Percentiles rank a stretch among this genome's conserved stretches.
These are phyloP conservation scores for Phenganax marumi DNA, from an alignment of 92 coral and sea anemone species.

Conservation along the genomic window DNA sequence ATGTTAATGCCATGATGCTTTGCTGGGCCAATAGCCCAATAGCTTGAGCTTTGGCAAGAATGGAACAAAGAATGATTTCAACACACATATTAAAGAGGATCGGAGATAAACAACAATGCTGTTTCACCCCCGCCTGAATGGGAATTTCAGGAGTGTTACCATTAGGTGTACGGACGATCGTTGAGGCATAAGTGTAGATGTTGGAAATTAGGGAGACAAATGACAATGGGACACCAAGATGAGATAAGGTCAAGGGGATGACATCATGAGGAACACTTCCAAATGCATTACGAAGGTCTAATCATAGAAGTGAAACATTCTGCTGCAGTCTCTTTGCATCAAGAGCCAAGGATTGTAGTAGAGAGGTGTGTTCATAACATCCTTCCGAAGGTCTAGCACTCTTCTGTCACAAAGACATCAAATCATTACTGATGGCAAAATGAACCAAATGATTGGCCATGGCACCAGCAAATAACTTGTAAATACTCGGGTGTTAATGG, in stretches of 20 bases:
- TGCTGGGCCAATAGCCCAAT: slow-evolving; percentile 27
- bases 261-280: slow-evolving; percentile 23
- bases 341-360: neutral
- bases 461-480: neutral
- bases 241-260: neutral
- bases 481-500: neutral
- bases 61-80: neutral
- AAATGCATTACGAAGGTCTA: slow-evolving; percentile 17
- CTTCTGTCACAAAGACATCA: neutral
- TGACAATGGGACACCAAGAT: neutral
- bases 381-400: slow-evolving; percentile 27
- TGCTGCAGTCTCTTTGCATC: slow-evolving; percentile 11
- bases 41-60: neutral
- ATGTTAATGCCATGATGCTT: slow-evolving; percentile 11
- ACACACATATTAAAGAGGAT: neutral
- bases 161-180: neutral
- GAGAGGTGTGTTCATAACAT: slow-evolving; percentile 11
- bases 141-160: neutral
- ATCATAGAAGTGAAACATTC: neutral
- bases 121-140: neutral
- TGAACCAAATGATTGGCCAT: slow-evolving; percentile 3
- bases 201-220: neutral
- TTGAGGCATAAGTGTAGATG: slow-evolving; percentile 5
- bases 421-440: neutral
- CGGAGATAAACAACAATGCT: neutral